Conservation (phyloP, 1,140 invertebrate genomes). For the Drosophila baimaii region DNA sequence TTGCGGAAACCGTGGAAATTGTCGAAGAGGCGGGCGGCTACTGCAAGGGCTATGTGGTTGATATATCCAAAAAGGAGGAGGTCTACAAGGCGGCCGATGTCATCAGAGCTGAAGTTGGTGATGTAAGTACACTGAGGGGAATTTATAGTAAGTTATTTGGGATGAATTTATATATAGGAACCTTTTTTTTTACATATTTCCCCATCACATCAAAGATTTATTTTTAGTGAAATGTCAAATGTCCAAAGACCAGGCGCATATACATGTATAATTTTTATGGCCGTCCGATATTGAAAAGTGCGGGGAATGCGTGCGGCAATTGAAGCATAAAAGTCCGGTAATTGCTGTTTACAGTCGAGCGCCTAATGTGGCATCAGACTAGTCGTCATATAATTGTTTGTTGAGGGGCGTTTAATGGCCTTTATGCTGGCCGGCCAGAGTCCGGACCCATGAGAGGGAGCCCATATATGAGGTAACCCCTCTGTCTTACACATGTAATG, state of each 20-base stretch:
- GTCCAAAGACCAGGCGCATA: not conserved
- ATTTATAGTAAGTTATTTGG: not conserved
- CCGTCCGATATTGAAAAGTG: conserved; percentile 1
- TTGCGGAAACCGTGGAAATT: conserved; percentile 90
- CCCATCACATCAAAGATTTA: too few relatives aligned
- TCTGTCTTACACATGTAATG: conserved; percentile 63
- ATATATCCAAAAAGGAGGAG: conserved; percentile 91
- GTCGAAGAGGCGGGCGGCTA: conserved; percentile 89
- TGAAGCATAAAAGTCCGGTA: conserved; percentile 75
- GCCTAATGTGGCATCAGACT: conserved; percentile 63
- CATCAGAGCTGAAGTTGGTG: conserved; percentile 93
- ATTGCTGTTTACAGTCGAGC: conserved; percentile 78
- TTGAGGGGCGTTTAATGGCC: conserved; percentile 77
- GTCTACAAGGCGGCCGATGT: conserved; percentile 93
- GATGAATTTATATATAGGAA: too few relatives aligned
- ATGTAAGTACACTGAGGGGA: conserved; percentile 86
- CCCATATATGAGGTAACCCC: not conserved
- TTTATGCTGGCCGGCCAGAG: conserved; percentile 33
- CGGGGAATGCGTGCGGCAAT: conserved; percentile 53
- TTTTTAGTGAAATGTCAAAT: not conserved
- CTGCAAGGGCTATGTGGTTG: conserved; percentile 90
- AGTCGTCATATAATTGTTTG: conserved; percentile 75
- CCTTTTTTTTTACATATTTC: too few relatives aligned
- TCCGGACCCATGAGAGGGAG: not conserved
- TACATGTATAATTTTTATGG: not conserved